These are phyloP conservation scores for Melanotaenia boesemani DNA, from an alignment of 2,797 vertebrate species.

Conservation along the genomic window DNA sequence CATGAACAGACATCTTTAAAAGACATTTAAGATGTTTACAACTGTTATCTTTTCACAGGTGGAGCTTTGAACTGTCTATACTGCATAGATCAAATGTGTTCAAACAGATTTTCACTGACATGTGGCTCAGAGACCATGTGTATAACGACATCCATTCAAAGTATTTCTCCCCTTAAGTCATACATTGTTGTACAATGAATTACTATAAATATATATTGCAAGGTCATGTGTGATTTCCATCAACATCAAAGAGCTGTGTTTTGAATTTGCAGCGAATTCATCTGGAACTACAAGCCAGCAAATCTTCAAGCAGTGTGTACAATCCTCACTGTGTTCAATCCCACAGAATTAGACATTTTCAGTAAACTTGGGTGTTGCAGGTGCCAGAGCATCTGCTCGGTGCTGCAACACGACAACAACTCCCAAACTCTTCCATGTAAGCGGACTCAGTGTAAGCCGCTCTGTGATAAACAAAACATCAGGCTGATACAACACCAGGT, in stretches of 20 bases:
- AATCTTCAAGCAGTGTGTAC: conserved; percentile 21
- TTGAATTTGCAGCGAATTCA: conserved; percentile 3
- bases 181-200: too few relatives aligned
- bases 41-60: too few relatives aligned
- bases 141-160: too few relatives aligned
- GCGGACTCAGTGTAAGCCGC: not conserved
- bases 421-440: not conserved
- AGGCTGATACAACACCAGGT: accelerated
- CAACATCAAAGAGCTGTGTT: not conserved
- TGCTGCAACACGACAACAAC: conserved; percentile 51
- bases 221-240: not conserved
- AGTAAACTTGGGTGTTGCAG: accelerated
- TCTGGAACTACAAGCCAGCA: too few relatives aligned
- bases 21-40: too few relatives aligned
- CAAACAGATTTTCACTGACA: too few relatives aligned
- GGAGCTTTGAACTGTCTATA: too few relatives aligned
- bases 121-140: too few relatives aligned
- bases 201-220: not conserved
- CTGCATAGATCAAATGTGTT: too few relatives aligned
- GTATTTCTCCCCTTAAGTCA: too few relatives aligned
- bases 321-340: conserved; percentile 8
- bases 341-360: conserved; percentile 1
- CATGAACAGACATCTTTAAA: too few relatives aligned
- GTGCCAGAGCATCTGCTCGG: not conserved
- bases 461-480: not conserved